Conservation (phyloP, 2,797 vertebrate genomes). For the Onychomys arenicola region DNA sequence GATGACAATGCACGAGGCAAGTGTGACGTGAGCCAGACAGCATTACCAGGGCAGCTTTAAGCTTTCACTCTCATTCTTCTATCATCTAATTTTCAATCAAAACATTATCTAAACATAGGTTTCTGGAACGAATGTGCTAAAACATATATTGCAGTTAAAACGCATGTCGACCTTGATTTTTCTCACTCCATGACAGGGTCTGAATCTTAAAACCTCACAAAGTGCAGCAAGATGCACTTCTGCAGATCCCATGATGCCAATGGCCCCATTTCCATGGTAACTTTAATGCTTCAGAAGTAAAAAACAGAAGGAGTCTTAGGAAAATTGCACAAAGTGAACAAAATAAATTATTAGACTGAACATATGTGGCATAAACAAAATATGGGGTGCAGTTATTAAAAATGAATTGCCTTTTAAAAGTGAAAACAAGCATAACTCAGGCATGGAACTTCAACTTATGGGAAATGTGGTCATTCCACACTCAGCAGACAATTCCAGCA, state of each 20-base stretch:
- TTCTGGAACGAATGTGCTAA: slow-evolving; percentile 67
- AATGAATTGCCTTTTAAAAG: slow-evolving; percentile 77
- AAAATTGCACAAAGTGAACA: slow-evolving; percentile 81
- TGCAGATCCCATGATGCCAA: slow-evolving; percentile 31
- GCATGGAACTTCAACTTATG: slow-evolving; percentile 83
- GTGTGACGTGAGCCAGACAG: not conserved
- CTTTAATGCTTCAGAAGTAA: slow-evolving; percentile 69
- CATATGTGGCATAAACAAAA: slow-evolving; percentile 84
- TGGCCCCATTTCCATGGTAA: slow-evolving; percentile 81
- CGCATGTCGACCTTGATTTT: slow-evolving; percentile 61
- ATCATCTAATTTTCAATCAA: slow-evolving; percentile 70
- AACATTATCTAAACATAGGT: slow-evolving; percentile 46
- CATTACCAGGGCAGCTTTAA: slow-evolving; percentile 58
- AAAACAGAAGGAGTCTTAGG: slow-evolving; percentile 78
- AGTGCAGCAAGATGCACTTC: slow-evolving; percentile 41
- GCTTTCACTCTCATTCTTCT: slow-evolving; percentile 69
- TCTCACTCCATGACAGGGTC: slow-evolving; percentile 59
- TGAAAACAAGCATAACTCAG: slow-evolving; percentile 75
- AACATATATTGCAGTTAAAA: slow-evolving; percentile 60
- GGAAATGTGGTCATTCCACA: slow-evolving; percentile 89
- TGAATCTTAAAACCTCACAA: slow-evolving; percentile 74
- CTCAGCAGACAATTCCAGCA: slow-evolving; percentile 78
- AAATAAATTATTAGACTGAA: slow-evolving; percentile 84
- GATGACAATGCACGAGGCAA: not conserved
- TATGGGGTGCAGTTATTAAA: slow-evolving; percentile 82